Base-by-base conservation (phyloP, 92 coral and sea anemone species). In the Parazoanthus darwini region DNA sequence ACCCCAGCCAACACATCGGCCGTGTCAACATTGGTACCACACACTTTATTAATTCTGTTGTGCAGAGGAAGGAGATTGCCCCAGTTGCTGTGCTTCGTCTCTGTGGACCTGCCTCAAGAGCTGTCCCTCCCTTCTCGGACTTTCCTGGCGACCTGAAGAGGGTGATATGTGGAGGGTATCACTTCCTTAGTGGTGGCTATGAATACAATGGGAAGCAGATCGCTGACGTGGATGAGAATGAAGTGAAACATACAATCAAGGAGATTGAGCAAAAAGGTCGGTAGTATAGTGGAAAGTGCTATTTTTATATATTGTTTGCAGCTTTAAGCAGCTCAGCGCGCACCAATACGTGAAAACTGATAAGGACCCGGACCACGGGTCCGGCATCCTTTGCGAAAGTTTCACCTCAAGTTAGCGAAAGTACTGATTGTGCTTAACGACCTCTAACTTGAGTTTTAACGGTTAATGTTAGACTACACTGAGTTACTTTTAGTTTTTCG, bases 1-100 rank as follows among this genome's bases (percentile, higher is more conserved):
- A 85, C 44, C 86, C 91, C n/a, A 84, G 51, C 67, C 91, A 89
- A 51, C 80, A 89, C 76, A 85, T 97, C 35, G 82, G 92, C 13
- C 91, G 97, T 67, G 96, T 97, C 23, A 95, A 97, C 72, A 97
- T 95, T 83, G 99, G 99, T 9, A 97, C 99, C 4, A 97, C 99
- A 56, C 99, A 97, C 82, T 97, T 97, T 93, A 92, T 97, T 26
- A 97, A 97, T 91, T 98, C 99, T 4, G 92, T 97, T 43, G 90
- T 97, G 10, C 99, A 97, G 88, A 94, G 99, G 66, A 89, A 76
- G 86, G 89, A 82, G 39, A 81, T 97, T 23, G 94, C 91, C 0
- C 91, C 86, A 43, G 99, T 97, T 22, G 94, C 98, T 14, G 98
- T 94, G 71, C 26, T 97, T 79, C 91, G 99, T 76, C 83, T 97